Base-by-base conservation (phyloP, 2,888 invertebrate genomes). In the Drosophila incognita region DNA sequence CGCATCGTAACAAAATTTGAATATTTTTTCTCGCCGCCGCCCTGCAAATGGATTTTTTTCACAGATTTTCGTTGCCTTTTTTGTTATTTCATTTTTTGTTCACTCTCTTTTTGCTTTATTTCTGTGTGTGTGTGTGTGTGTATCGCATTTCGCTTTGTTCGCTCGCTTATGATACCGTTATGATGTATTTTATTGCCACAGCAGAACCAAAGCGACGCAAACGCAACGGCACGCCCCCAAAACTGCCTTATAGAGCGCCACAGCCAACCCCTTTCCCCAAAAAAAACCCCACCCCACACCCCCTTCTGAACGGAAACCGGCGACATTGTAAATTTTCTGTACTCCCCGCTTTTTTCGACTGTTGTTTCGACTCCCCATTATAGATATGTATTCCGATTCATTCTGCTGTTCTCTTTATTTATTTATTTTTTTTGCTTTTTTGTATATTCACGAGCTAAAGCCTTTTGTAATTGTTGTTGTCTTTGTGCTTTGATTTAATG, bases 121-220 rank as follows among this genome's bases (percentile, higher is more conserved):
- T 69, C 35, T 58, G 29, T 40, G 33, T 58, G 36, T 59, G 15
- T 60, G 21, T 52, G n/a, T 69, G 79, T 76, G 66, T 84, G 82
- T 87, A 84, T 84, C 85, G 83, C 81, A 73, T 74, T 83, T 77
- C 83, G 88, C 89, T 90, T 90, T 90, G 90, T 87, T 90, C 83
- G 87, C 85, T 75, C 85, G 89, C 89, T 87, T 87, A 90, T 88
- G 90, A 88, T 90, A 90, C 87, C 90, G 89, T 88, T 88, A 88
- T 88, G 90, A 88, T 88, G 90, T 88, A 88, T 90, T 88, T 88
- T 88, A 88, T 88, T 88, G 87, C 87, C 87, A 78, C 81, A 89
- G 81, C 90, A 88, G 81, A 88, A 81, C 84, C 87, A 78, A 87
- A 83, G 68, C 68, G 64, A 76, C 70, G 74, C 76, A 80, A 80